Percentiles rank a stretch among this genome's conserved stretches.
Conservation (phyloP, 2,888 invertebrate genomes). For the Campoplex nolae region DNA sequence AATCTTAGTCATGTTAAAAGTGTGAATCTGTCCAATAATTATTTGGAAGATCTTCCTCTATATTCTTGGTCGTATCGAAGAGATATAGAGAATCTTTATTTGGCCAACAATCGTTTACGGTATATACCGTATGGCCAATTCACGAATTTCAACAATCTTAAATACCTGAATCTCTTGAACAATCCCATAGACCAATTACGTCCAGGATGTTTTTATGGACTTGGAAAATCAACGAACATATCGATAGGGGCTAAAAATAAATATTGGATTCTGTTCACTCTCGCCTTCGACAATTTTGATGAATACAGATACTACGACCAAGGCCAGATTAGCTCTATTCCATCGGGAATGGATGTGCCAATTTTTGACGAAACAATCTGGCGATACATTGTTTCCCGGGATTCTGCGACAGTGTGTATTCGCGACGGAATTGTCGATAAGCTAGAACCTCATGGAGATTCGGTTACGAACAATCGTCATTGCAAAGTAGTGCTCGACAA, state of each 20-base stretch:
- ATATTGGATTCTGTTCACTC: slow-evolving; percentile 68
- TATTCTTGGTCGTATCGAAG: slow-evolving; percentile 74
- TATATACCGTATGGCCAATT: slow-evolving; percentile 52
- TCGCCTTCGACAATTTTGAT: neutral
- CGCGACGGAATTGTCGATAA: slow-evolving; percentile 59
- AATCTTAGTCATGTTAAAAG: slow-evolving; percentile 68
- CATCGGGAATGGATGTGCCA: too few relatives aligned
- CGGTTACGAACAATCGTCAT: neutral
- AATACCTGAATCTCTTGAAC: slow-evolving; percentile 73
- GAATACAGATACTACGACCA: too few relatives aligned
- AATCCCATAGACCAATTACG: slow-evolving; percentile 72
- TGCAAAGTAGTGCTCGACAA: neutral
- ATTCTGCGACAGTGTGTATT: slow-evolving; percentile 6
- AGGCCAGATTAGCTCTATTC: too few relatives aligned
- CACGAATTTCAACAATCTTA: slow-evolving; percentile 73
- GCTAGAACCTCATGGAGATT: neutral
- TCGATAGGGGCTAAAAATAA: slow-evolving; percentile 71
- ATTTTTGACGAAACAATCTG: too few relatives aligned
- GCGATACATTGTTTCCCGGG: neutral
- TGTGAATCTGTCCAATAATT: slow-evolving; percentile 73
- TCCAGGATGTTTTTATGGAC: slow-evolving; percentile 73
- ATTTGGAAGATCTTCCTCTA: slow-evolving; percentile 58
- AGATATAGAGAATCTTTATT: slow-evolving; percentile 69
- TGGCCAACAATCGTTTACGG: slow-evolving; percentile 65
- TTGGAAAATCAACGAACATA: slow-evolving; percentile 70